Base-by-base conservation (phyloP, 1,140 invertebrate genomes). In the Armadillidium nasatum region DNA sequence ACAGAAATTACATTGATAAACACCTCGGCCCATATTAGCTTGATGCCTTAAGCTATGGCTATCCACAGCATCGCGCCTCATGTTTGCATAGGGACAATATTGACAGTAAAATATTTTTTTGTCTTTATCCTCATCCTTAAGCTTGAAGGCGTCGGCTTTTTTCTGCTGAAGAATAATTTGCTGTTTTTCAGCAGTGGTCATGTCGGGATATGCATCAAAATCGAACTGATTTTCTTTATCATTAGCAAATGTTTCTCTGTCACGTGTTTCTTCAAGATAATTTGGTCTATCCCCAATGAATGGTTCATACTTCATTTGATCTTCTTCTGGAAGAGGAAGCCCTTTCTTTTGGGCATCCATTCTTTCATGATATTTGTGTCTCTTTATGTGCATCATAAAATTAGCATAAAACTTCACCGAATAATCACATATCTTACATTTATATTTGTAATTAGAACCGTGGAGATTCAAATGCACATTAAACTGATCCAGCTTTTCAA, bases 351-450 rank as follows among this genome's bases (percentile, higher is more conserved):
- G 77, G 54, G 76, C 68, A 60, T 72, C 79, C 77, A 78, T 79
- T 43, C 67, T 73, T 72, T 81, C 80, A 71, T 81, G 77, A 54
- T 81, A 81, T 33, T 89, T 88, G 84, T 94, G 93, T 82, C 93
- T 91, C 67, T 89, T 89, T 82, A 91, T 85, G 82, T 94, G 93
- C 82, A 93, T 92, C 15, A 90, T 88, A 81, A 91, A 92, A 84
- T 93, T 94, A 0, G 92, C 91, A 79, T 91, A 92, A 84, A 92
- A 93, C 80, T 92, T 93, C 0, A 95, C 93, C 0, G 93, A 92
- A 84, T 95, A 96, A 85, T 95, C 93, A 84, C 94, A 96, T 7
- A 89, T 88, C 77, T 92, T 89, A 85, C 94, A 96, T 76, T 89
- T 90, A 84, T 93, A 94, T 77, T 90, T 88, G 84, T 94, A 92